phyloP scores from a whole-genome alignment of 2,888 invertebrate species.

The Anorthoa munda region DNA sequence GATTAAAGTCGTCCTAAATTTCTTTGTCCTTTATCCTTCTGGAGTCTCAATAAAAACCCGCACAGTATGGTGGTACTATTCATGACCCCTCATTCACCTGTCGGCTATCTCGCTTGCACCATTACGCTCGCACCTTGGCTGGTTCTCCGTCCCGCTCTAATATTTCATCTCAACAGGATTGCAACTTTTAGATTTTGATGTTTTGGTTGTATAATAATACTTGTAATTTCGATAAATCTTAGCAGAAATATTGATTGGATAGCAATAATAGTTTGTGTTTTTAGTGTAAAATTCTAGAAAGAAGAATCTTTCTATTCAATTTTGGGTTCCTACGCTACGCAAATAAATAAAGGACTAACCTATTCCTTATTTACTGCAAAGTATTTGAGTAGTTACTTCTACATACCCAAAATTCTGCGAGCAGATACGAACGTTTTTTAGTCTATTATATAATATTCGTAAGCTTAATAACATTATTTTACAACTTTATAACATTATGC shows the following conservation, averaged over 20 bases:
- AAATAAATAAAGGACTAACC: too few relatives aligned
- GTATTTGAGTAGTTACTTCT: too few relatives aligned
- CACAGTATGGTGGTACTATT: conserved; percentile 70
- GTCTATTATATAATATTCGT: too few relatives aligned
- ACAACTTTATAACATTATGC: too few relatives aligned
- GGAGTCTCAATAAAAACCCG: conserved; percentile 25
- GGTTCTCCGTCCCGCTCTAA: conserved; percentile 69
- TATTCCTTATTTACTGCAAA: too few relatives aligned
- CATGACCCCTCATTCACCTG: conserved; percentile 87
- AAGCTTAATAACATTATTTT: too few relatives aligned
- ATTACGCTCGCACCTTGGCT: conserved; percentile 37
- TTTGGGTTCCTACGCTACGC: too few relatives aligned
- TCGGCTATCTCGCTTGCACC: conserved; percentile 77
- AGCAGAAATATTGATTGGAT: conserved; percentile 3
- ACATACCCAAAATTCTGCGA: too few relatives aligned
- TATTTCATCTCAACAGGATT: conserved; percentile 76
- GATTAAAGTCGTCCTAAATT: neutral
- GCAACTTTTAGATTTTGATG: conserved; percentile 59
- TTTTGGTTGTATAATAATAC: neutral
- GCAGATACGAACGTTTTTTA: too few relatives aligned
- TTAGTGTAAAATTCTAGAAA: neutral
- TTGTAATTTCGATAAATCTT: conserved; percentile 38
- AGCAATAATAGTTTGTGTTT: neutral
- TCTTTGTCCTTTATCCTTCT: conserved; percentile 16
- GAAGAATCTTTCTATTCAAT: too few relatives aligned